These are phyloP conservation scores for Drosophila melanica DNA, from an alignment of 1,140 invertebrate genomes.

Conservation along the genomic window DNA sequence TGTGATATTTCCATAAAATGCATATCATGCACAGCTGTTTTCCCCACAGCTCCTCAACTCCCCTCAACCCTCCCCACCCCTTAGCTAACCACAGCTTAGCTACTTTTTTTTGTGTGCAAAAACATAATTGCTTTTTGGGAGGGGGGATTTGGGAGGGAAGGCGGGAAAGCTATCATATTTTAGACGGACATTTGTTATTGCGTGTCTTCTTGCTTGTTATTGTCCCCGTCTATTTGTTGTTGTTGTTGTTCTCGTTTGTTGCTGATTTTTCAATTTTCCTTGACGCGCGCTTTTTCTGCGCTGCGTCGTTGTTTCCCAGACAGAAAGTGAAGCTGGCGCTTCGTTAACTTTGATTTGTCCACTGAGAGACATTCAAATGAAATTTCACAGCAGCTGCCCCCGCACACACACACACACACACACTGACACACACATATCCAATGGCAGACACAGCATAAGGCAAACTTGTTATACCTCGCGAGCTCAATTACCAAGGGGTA, in stretches of 20 bases:
- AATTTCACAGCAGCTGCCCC: slow-evolving; percentile 45
- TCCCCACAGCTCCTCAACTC: too few species aligned
- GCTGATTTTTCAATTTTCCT: slow-evolving; percentile 65
- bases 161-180: slow-evolving; percentile 23
- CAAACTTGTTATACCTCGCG: slow-evolving; percentile 14
- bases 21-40: not conserved
- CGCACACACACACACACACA: slow-evolving; percentile 12
- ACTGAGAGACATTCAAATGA: slow-evolving; percentile 76
- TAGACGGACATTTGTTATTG: slow-evolving; percentile 16
- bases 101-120: too few species aligned
- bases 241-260: slow-evolving; percentile 12
- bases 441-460: slow-evolving; percentile 3
- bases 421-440: slow-evolving; percentile 11
- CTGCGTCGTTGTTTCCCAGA: too few species aligned
- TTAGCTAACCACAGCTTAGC: not conserved
- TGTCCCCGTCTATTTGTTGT: slow-evolving; percentile 5
- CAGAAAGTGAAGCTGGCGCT: slow-evolving; percentile 13
- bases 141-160: too few species aligned
- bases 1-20: not conserved
- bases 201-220: slow-evolving; percentile 3
- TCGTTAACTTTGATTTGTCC: slow-evolving; percentile 78
- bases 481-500: not conserved
- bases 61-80: not conserved
- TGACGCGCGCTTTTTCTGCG: slow-evolving; percentile 18
- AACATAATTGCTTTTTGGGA: too few species aligned